phyloP scores from a whole-genome alignment of 2,113 vertebrate genomes.

The Strix uralensis region DNA sequence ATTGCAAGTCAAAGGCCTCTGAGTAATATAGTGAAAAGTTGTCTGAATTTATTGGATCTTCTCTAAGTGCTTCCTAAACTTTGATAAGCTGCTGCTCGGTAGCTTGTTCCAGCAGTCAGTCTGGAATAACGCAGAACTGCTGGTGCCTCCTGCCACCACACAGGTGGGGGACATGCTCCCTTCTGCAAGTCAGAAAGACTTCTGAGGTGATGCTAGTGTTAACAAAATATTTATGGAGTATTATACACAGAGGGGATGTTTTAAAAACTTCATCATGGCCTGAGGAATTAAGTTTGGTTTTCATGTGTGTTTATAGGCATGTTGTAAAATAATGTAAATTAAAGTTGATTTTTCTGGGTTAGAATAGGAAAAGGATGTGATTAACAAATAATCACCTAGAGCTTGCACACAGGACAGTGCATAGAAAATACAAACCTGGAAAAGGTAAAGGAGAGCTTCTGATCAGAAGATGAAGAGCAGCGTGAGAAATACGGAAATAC shows the following conservation, averaged over 20 bases:
- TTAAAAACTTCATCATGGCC: neutral
- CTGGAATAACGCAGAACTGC: neutral
- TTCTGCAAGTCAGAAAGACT: neutral
- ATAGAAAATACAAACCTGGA: neutral
- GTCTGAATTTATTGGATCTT: neutral
- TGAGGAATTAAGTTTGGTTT: neutral
- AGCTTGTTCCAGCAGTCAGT: neutral
- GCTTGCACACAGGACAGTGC: neutral
- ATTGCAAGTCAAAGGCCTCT: neutral
- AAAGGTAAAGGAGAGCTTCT: neutral
- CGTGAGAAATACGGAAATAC: neutral
- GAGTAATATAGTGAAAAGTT: neutral
- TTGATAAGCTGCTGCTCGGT: neutral
- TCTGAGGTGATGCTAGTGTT: neutral
- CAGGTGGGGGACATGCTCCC: fast-evolving
- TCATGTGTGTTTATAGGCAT: neutral
- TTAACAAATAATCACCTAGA: neutral
- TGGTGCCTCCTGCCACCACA: fast-evolving
- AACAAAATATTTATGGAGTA: neutral
- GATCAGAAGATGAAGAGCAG: neutral
- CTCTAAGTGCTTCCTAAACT: neutral
- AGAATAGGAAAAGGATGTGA: neutral
- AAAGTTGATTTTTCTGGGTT: neutral
- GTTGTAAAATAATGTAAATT: neutral
- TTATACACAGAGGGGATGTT: neutral